Conservation (phyloP, 2,113 vertebrate genomes). For the Acanthisitta chloris region DNA sequence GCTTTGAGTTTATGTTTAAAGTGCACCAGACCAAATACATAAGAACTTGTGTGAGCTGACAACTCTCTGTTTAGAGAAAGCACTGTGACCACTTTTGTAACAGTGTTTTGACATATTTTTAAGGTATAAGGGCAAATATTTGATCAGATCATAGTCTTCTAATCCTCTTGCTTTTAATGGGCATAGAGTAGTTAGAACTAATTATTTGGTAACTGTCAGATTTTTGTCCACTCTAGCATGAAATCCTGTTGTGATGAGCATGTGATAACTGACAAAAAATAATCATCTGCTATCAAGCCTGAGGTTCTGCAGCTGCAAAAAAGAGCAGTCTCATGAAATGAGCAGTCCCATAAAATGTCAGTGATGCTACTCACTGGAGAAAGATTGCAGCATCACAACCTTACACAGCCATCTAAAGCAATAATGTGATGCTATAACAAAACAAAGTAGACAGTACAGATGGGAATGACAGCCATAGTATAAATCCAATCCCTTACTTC, state of each 20-base stretch:
- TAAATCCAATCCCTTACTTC: background rate
- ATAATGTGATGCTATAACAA: slow-evolving; percentile 43
- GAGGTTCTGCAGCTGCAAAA: slow-evolving; percentile 28
- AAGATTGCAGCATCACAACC: slow-evolving; percentile 43
- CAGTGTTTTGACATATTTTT: background rate
- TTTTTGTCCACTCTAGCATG: background rate
- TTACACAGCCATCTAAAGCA: slow-evolving; percentile 19
- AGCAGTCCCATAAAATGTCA: slow-evolving; percentile 43
- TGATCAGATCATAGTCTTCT: background rate
- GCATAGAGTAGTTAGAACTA: background rate
- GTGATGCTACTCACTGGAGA: slow-evolving; percentile 27
- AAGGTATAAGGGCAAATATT: background rate
- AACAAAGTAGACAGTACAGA: slow-evolving; percentile 23
- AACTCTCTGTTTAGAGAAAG: background rate
- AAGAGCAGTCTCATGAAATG: slow-evolving; percentile 15
- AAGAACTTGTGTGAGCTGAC: background rate
- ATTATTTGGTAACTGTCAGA: background rate
- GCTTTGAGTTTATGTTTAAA: background rate
- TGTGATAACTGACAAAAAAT: slow-evolving; percentile 30
- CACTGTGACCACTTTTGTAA: background rate
- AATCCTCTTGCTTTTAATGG: background rate
- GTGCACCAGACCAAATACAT: background rate
- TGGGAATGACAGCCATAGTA: background rate
- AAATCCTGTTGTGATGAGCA: slow-evolving; percentile 15
- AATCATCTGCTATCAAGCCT: slow-evolving; percentile 1